Evolutionary conservation across 2,888 invertebrate species (phyloP).

Genomic region (Volucella inflata): DNA sequence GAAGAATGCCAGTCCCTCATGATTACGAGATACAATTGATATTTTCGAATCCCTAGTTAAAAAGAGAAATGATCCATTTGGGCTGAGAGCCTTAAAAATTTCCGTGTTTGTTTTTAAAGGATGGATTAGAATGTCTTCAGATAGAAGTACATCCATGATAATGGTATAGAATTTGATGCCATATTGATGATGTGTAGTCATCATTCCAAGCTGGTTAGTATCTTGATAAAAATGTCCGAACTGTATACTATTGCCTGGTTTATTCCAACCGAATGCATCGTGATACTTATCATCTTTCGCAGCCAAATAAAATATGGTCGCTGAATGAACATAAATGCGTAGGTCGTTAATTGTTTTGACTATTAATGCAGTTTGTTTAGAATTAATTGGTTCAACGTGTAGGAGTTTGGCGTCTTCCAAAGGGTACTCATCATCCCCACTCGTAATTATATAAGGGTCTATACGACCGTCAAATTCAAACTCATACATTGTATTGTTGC

Average conservation of each 20-base stretch:
- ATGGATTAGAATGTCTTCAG: conserved; percentile 30
- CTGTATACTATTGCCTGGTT: conserved; percentile 18
- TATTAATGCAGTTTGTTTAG: conserved; percentile 21
- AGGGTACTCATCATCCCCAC: conserved; percentile 5
- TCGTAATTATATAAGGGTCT: conserved; percentile 7
- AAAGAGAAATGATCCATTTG: neutral
- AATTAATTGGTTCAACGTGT: conserved; percentile 9
- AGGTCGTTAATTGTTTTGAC: conserved; percentile 24
- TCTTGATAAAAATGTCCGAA: conserved; percentile 49
- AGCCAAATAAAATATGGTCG: conserved; percentile 1
- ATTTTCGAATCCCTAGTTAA: neutral
- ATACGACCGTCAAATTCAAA: neutral
- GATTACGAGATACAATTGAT: conserved; percentile 7
- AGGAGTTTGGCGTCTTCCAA: neutral
- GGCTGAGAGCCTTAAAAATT: neutral
- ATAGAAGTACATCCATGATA: conserved; percentile 25
- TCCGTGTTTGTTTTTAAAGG: conserved; percentile 25
- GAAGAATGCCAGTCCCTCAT: conserved; percentile 23
- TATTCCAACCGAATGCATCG: conserved; percentile 39
- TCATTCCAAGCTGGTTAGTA: conserved; percentile 12
- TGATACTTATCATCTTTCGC: conserved; percentile 38
- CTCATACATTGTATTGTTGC: conserved; percentile 20
- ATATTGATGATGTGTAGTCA: conserved; percentile 14
- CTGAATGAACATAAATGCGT: conserved; percentile 28
- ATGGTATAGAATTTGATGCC: conserved; percentile 28